Percentiles rank a stretch among this genome's conserved stretches.
These are phyloP conservation scores for Philaenus spumarius DNA, from an alignment of 1,140 invertebrate species.

Conservation along the genomic window DNA sequence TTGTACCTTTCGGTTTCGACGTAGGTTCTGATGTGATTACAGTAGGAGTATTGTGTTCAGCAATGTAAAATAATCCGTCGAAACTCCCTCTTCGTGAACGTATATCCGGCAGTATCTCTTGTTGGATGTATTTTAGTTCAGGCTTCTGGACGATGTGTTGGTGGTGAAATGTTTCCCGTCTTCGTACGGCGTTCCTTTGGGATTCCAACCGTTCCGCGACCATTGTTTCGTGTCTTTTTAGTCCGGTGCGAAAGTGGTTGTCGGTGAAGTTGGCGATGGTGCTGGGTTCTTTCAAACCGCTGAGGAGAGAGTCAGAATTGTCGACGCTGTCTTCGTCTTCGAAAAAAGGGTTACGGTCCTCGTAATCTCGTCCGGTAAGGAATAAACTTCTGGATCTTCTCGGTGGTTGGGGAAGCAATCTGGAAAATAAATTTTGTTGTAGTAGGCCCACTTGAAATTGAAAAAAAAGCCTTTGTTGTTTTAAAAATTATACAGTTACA, in stretches of 20 bases:
- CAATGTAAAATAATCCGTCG: constrained; percentile 26
- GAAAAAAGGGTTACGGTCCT: constrained; percentile 42
- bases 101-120: constrained; percentile 18
- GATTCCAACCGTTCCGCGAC: not conserved
- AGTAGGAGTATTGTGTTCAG: constrained; percentile 4
- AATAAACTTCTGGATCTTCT: constrained; percentile 47
- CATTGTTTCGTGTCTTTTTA: constrained; percentile 16
- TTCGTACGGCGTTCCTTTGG: not conserved
- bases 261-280: not conserved
- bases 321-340: constrained; percentile 60
- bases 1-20: constrained; percentile 20
- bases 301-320: constrained; percentile 61
- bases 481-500: no score
- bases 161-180: constrained; percentile 25
- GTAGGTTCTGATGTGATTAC: not conserved
- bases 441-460: no score
- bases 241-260: not conserved
- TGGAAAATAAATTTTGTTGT: constrained; percentile 4
- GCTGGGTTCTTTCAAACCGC: constrained; percentile 46
- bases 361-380: constrained; percentile 38
- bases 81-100: constrained; percentile 28
- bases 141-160: not conserved
- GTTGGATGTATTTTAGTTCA: not conserved
- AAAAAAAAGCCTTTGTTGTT: no score
- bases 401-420: constrained; percentile 54